Conservation (phyloP, 2,797 vertebrate genomes). For the Aplochiton taeniatus region DNA sequence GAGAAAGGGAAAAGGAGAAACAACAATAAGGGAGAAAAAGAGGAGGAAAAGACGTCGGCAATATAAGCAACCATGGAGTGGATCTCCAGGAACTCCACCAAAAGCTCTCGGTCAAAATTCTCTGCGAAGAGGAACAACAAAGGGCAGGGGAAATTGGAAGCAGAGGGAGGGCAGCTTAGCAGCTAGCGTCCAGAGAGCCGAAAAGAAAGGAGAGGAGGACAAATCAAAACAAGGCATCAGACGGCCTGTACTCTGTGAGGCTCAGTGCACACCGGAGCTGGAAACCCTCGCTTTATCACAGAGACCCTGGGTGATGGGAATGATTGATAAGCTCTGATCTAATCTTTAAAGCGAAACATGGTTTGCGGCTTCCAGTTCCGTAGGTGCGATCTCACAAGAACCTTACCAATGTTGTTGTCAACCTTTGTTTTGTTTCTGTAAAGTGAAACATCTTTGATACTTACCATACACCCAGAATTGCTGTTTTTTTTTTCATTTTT, state of each 20-base stretch:
- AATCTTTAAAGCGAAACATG: no score
- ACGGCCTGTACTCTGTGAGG: constrained; percentile 41
- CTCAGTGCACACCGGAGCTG: constrained; percentile 14
- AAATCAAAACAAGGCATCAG: constrained; percentile 61
- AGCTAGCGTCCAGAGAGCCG: constrained; percentile 59
- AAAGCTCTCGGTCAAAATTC: constrained; percentile 44
- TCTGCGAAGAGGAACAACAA: constrained; percentile 57
- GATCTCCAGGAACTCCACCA: constrained; percentile 40
- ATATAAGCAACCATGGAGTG: constrained; percentile 53
- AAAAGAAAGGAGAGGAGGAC: constrained; percentile 47
- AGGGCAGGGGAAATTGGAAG: constrained; percentile 69
- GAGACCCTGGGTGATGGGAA: no score
- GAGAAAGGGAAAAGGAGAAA: not conserved
- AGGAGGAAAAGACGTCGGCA: constrained; percentile 35
- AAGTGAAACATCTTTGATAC: no score
- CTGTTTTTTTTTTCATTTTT: no score
- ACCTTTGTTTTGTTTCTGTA: no score
- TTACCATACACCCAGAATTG: no score
- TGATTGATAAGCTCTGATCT: no score
- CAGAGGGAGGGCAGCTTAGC: constrained; percentile 63
- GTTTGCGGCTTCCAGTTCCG: no score
- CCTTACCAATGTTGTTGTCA: no score
- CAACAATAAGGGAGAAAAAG: constrained; percentile 20
- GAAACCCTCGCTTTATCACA: not conserved
- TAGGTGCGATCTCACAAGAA: no score